Percentiles rank a stretch among this genome's conserved stretches.
Evolutionary conservation across 2,797 vertebrate genomes (phyloP).

Genomic region (Zenarchopterus dispar): DNA sequence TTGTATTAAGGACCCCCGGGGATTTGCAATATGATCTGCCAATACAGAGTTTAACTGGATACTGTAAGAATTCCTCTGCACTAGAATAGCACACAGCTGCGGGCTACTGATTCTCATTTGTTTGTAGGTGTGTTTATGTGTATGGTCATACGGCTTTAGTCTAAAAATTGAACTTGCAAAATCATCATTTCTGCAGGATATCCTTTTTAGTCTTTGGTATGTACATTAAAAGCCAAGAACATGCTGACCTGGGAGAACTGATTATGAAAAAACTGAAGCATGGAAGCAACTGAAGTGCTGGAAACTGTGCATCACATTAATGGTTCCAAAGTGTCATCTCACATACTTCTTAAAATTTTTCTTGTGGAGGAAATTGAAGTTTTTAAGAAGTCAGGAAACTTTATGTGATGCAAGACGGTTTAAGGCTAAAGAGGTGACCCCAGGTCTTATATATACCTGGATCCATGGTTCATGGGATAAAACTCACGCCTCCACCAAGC

Average conservation of each 20-base stretch:
- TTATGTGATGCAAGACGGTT: neutral
- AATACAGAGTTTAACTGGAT: constrained; percentile 59
- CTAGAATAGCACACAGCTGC: constrained; percentile 41
- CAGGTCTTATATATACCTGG: neutral
- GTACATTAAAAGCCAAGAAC: constrained; percentile 17
- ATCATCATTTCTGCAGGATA: constrained; percentile 15
- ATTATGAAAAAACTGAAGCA: neutral
- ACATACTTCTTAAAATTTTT: constrained; percentile 5
- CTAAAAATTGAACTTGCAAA: constrained; percentile 26
- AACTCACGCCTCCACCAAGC: constrained; percentile 18
- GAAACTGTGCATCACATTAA: neutral
- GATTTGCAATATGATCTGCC: constrained; percentile 64
- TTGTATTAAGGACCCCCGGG: constrained; percentile 60
- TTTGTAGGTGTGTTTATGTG: constrained; percentile 20
- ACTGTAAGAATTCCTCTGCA: constrained; percentile 61
- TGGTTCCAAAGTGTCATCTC: neutral
- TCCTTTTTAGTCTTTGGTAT: constrained; percentile 18
- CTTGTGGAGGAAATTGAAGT: neutral
- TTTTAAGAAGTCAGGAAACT: neutral
- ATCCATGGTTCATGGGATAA: neutral
- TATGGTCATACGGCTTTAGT: constrained; percentile 5
- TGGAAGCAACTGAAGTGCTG: no score
- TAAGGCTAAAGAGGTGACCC: neutral
- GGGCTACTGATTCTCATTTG: constrained; percentile 20
- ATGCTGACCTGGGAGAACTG: constrained; percentile 32